Conservation (phyloP, 2,113 vertebrate genomes). For the Cepphus grylle region DNA sequence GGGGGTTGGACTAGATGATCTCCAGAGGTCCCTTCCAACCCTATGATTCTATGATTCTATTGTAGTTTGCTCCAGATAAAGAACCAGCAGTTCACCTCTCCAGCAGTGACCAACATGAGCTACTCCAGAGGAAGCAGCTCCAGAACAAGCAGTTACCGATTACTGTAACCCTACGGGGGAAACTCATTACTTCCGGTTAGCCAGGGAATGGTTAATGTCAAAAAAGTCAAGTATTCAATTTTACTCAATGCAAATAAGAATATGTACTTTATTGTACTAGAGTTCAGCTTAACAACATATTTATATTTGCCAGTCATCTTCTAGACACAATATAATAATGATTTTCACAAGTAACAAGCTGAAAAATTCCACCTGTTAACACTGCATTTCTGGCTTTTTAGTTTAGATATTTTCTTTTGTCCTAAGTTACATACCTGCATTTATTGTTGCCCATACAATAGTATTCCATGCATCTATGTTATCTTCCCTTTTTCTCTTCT, state of each 20-base stretch:
- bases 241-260: background rate
- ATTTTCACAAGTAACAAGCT: background rate
- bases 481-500: background rate
- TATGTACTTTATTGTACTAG: background rate
- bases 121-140: background rate
- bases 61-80: background rate
- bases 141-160: background rate
- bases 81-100: background rate
- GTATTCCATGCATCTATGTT: background rate
- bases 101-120: background rate
- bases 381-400: background rate
- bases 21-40: too few species aligned
- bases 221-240: background rate
- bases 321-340: background rate
- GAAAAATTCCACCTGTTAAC: background rate
- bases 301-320: background rate
- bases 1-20: too few species aligned
- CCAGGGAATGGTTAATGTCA: background rate
- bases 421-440: background rate
- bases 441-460: background rate
- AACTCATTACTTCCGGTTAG: background rate
- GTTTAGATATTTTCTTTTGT: background rate
- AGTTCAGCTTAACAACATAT: background rate
- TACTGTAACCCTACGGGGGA: background rate
- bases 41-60: too few species aligned